Evolutionary conservation across 2,797 vertebrate genomes (phyloP).

Genomic region (Acomys russatus): DNA sequence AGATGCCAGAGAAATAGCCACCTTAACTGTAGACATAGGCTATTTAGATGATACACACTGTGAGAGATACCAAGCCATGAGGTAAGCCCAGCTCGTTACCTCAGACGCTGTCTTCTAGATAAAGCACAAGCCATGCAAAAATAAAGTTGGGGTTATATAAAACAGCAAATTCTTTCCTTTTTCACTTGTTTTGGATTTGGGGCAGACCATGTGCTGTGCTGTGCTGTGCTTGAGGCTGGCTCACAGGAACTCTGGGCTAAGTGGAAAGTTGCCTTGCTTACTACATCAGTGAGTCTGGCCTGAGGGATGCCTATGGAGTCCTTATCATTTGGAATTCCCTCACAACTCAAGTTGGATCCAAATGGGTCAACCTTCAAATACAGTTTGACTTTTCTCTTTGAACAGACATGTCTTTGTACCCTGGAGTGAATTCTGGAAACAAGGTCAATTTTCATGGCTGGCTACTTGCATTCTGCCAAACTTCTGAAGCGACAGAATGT

Average conservation of each 20-base stretch:
- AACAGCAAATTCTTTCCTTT: neutral
- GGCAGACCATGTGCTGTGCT: constrained; percentile 70
- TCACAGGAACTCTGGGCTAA: constrained; percentile 81
- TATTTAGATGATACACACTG: constrained; percentile 68
- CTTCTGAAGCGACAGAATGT: constrained; percentile 67
- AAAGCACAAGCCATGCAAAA: constrained; percentile 64
- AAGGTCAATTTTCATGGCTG: constrained; percentile 85
- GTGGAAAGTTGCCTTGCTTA: constrained; percentile 83
- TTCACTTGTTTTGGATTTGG: constrained; percentile 71
- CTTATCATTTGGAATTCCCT: constrained; percentile 86
- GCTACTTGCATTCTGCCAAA: constrained; percentile 83
- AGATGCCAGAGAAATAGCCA: neutral
- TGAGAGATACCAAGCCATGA: neutral
- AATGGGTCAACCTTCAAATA: constrained; percentile 82
- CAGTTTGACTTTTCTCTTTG: constrained; percentile 79
- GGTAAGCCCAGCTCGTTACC: constrained; percentile 54
- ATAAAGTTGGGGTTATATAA: constrained; percentile 47
- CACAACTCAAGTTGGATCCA: constrained; percentile 84
- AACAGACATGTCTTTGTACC: constrained; percentile 82
- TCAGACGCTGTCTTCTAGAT: constrained; percentile 53
- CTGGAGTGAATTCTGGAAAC: constrained; percentile 83
- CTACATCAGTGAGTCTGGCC: constrained; percentile 77
- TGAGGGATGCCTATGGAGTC: constrained; percentile 79
- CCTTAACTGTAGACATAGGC: constrained; percentile 12
- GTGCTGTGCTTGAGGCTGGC: constrained; percentile 76